Percentiles rank a stretch among this genome's conserved stretches.
Conservation (phyloP, 2,888 invertebrate species). For the Drosophila emarginata region DNA sequence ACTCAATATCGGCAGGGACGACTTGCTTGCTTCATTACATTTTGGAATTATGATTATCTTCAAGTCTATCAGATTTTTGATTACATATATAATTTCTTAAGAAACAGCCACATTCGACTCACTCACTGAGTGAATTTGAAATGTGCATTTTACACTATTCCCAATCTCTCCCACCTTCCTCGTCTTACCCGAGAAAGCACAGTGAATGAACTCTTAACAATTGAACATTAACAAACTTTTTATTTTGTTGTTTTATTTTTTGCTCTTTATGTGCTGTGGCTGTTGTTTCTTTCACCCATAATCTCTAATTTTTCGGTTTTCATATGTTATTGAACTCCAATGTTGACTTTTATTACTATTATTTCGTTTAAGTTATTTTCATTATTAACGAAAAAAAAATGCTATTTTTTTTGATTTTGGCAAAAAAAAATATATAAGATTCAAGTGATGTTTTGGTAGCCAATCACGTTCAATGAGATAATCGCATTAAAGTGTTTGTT, state of each 20-base stretch:
- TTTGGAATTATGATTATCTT: no score
- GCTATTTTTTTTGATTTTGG: no score
- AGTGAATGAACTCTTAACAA: slow-evolving; percentile 55
- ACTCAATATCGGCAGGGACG: no score
- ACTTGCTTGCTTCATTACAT: no score
- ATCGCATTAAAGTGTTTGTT: slow-evolving; percentile 27
- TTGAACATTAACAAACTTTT: slow-evolving; percentile 54
- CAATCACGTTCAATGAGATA: slow-evolving; percentile 60
- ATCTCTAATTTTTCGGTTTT: neutral
- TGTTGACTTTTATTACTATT: slow-evolving; percentile 8
- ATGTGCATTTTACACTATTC: no score
- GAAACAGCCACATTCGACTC: no score
- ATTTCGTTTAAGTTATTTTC: neutral
- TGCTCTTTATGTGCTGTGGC: slow-evolving; percentile 43
- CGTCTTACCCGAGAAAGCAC: neutral
- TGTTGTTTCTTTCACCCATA: slow-evolving; percentile 42
- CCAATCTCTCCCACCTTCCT: no score
- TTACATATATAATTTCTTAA: no score
- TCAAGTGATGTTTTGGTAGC: slow-evolving; percentile 57
- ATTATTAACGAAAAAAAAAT: slow-evolving; percentile 28
- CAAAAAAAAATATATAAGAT: slow-evolving; percentile 35
- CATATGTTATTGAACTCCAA: slow-evolving; percentile 50
- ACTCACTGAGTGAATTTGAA: no score
- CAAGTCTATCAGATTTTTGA: no score
- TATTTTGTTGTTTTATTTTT: slow-evolving; percentile 4